A percentile compares a stretch with the other conserved stretches of the same genome.
These are phyloP conservation scores for Pygmarrhopalites habei DNA, from an alignment of 1,140 invertebrate species.

Conservation along the genomic window DNA sequence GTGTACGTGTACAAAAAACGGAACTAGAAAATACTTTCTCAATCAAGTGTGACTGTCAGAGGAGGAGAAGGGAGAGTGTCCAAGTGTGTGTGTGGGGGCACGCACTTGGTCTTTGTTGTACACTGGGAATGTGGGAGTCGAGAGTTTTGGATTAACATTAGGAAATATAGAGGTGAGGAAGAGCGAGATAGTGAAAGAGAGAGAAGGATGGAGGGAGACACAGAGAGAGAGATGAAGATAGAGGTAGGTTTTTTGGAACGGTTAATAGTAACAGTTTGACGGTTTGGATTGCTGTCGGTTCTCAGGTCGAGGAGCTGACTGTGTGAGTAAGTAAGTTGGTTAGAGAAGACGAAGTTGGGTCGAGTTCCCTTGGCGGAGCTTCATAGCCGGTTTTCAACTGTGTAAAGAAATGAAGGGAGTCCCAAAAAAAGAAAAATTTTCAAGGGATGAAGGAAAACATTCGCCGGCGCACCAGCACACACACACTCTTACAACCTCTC, in stretches of 20 bases:
- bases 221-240: background rate
- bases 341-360: too few relatives aligned
- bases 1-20: too few relatives aligned
- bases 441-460: slow-evolving; percentile 20
- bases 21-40: background rate
- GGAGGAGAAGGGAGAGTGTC: background rate
- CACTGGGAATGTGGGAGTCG: too few relatives aligned
- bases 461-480: slow-evolving; percentile 31
- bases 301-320: too few relatives aligned
- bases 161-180: background rate
- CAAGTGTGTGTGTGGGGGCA: background rate
- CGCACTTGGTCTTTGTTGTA: background rate
- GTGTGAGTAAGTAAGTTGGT: slow-evolving; percentile 17
- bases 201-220: background rate
- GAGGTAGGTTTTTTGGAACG: background rate
- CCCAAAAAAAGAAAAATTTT: slow-evolving; percentile 31
- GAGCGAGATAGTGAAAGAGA: slow-evolving; percentile 10
- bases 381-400: slow-evolving; percentile 27
- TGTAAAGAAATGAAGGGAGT: slow-evolving; percentile 27
- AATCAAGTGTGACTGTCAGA: background rate
- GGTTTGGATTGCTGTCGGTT: slow-evolving; percentile 13
- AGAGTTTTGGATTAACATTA: background rate
- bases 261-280: background rate
- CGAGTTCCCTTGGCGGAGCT: slow-evolving; percentile 21
- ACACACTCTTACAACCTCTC: too few relatives aligned